A percentile compares a stretch with the other conserved stretches of the same genome.
phyloP scores from a whole-genome alignment of 2,797 vertebrate species.

The Myotis findleyi region DNA sequence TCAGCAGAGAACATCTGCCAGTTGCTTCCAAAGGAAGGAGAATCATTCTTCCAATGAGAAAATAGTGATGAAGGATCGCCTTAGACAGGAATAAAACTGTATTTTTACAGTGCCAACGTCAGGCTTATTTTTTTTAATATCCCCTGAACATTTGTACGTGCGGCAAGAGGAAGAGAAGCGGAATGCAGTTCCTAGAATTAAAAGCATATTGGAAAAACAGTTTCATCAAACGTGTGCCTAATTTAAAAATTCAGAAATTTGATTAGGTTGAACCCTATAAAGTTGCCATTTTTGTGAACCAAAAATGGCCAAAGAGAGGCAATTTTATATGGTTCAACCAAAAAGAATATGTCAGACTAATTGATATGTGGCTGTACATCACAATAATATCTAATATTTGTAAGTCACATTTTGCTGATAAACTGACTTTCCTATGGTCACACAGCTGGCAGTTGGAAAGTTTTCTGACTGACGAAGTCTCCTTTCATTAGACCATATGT shows the following conservation, averaged over 20 bases:
- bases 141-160: constrained; percentile 52
- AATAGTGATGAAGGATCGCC: constrained; percentile 80
- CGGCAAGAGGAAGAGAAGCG: neutral
- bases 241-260: constrained; percentile 65
- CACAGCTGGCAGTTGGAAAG: neutral
- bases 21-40: constrained; percentile 68
- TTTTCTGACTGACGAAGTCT: neutral
- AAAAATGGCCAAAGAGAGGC: constrained; percentile 1
- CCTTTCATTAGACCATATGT: neutral
- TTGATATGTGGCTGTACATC: neutral
- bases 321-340: neutral
- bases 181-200: constrained; percentile 39
- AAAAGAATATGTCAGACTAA: neutral
- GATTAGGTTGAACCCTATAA: constrained; percentile 16
- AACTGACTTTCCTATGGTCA: neutral
- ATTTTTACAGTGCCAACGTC: constrained; percentile 65
- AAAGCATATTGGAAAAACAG: constrained; percentile 58
- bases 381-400: neutral
- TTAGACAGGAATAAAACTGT: constrained; percentile 71
- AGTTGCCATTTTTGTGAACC: constrained; percentile 42
- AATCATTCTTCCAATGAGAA: constrained; percentile 83
- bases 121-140: constrained; percentile 72
- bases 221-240: constrained; percentile 17
- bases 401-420: neutral
- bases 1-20: constrained; percentile 80